Conservation (phyloP, 2,888 invertebrate genomes). For the Auanema freiburgensis region DNA sequence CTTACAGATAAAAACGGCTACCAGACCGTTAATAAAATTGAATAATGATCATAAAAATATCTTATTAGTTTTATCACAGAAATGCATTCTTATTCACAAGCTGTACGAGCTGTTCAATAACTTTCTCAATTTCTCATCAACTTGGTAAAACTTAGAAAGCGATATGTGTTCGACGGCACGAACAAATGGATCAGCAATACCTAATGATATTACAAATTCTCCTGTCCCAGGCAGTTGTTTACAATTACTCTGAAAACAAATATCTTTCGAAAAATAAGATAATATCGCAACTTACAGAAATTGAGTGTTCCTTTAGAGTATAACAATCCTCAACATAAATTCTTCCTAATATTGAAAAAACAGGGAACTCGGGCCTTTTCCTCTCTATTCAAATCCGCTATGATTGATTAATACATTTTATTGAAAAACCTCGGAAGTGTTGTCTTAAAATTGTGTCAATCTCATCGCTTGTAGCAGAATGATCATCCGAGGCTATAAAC, state of each 20-base stretch:
- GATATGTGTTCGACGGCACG: slow-evolving; percentile 47
- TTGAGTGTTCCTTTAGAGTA: slow-evolving; percentile 28
- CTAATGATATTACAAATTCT: slow-evolving; percentile 44
- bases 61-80: neutral
- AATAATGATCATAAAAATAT: neutral
- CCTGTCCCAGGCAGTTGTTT: slow-evolving; percentile 28
- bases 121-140: slow-evolving; percentile 40
- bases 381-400: neutral
- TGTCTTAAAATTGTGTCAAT: slow-evolving; percentile 25
- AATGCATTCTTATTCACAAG: neutral
- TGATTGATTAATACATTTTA: neutral
- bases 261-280: neutral
- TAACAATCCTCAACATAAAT: slow-evolving; percentile 42
- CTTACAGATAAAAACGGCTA: slow-evolving; percentile 9
- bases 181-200: slow-evolving; percentile 35
- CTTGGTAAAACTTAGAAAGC: slow-evolving; percentile 33
- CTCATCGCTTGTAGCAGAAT: slow-evolving; percentile 19
- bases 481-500: slow-evolving; percentile 34
- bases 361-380: too few relatives aligned
- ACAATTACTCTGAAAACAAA: slow-evolving; percentile 18
- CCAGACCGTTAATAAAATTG: neutral
- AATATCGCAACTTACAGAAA: neutral
- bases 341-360: slow-evolving; percentile 33
- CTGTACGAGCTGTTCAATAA: slow-evolving; percentile 19
- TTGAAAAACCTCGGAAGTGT: slow-evolving; percentile 27